Conservation (phyloP, 2,113 vertebrate species). For the Psilopogon haemacephalus region DNA sequence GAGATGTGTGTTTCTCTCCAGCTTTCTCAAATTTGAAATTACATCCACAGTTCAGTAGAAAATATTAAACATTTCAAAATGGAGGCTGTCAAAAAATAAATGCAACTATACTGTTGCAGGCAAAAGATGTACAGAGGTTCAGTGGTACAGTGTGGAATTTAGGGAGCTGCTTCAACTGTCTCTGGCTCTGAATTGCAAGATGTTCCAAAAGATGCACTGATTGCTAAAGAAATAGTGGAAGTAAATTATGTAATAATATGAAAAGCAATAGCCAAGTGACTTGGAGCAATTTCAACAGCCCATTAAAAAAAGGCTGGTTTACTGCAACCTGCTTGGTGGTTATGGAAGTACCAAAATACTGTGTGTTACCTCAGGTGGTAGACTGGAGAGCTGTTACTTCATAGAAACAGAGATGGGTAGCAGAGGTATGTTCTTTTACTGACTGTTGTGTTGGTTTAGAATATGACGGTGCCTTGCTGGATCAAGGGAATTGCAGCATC, state of each 20-base stretch:
- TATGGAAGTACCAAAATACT: background rate
- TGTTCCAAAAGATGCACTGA: background rate
- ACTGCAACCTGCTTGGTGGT: background rate
- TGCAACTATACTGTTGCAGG: background rate
- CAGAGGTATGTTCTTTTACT: background rate
- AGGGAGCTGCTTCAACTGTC: background rate
- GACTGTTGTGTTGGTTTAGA: background rate
- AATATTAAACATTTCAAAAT: background rate
- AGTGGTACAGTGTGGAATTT: background rate
- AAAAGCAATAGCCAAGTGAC: background rate
- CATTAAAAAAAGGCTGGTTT: background rate
- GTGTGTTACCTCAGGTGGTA: background rate
- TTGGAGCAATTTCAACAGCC: background rate
- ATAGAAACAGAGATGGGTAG: background rate
- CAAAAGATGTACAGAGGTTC: background rate
- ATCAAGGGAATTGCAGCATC: background rate
- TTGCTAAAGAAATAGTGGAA: background rate
- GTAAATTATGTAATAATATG: background rate
- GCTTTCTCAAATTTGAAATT: background rate
- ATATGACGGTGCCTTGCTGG: background rate
- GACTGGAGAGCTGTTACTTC: background rate
- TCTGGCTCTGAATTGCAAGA: background rate
- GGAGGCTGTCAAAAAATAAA: background rate
- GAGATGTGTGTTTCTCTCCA: background rate
- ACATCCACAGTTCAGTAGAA: background rate